Evolutionary conservation across 1,140 invertebrate species (phyloP).

Genomic region (Nixonia krombeini): DNA sequence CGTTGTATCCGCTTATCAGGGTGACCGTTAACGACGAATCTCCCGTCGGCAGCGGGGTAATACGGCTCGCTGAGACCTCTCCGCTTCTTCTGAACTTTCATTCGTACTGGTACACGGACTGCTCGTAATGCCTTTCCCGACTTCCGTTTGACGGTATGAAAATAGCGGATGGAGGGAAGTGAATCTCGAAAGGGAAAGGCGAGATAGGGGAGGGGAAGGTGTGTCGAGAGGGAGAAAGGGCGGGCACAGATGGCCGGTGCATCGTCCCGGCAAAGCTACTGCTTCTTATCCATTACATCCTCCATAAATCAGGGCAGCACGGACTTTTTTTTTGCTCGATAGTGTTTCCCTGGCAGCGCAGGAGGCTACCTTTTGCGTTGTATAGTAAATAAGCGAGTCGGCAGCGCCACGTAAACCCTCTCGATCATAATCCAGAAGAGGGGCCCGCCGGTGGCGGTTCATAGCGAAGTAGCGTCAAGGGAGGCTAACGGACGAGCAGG

Average conservation of each 20-base stretch:
- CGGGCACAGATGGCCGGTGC: constrained; percentile 10
- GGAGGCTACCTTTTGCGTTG: constrained; percentile 33
- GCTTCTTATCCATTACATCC: constrained; percentile 14
- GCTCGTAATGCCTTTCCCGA: no score
- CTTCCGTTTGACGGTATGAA: no score
- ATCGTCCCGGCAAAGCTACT: constrained; percentile 7
- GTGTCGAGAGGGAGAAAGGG: no score
- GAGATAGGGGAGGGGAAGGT: no score
- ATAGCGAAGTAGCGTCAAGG: constrained; percentile 9
- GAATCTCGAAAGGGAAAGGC: constrained; percentile 1
- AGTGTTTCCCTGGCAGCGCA: neutral
- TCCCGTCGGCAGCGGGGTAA: no score
- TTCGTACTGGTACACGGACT: no score
- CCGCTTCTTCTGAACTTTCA: no score
- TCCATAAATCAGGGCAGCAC: constrained; percentile 11
- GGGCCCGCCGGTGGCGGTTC: constrained; percentile 2
- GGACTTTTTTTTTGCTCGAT: constrained; percentile 8
- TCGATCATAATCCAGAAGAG: constrained; percentile 17
- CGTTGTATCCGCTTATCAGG: neutral
- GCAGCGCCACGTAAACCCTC: constrained; percentile 8
- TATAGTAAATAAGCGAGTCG: constrained; percentile 17
- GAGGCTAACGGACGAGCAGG: constrained; percentile 20
- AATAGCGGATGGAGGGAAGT: no score
- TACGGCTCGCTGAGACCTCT: no score
- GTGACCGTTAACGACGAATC: neutral